Evolutionary conservation across 2,888 invertebrate species (phyloP).

Genomic region (Scelioninae gen. 2): DNA sequence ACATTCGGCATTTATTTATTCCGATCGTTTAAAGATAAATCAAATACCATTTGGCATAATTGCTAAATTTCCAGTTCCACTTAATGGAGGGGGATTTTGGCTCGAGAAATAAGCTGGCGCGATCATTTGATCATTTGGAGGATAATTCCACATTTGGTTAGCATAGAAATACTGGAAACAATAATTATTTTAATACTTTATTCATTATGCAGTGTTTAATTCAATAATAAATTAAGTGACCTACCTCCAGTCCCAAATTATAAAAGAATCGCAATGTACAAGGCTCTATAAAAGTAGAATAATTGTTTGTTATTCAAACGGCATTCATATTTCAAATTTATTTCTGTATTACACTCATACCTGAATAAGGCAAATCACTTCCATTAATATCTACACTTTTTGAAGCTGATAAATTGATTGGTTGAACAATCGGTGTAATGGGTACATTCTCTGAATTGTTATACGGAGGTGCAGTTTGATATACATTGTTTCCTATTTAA

Average conservation of each 20-base stretch:
- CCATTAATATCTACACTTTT: conserved; percentile 76
- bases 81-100: conserved; percentile 48
- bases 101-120: conserved; percentile 47
- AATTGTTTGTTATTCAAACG: conserved; percentile 74
- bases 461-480: conserved; percentile 13
- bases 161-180: conserved; percentile 65
- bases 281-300: conserved; percentile 75
- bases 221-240: not conserved
- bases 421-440: conserved; percentile 58
- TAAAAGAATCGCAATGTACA: conserved; percentile 81
- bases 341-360: no score
- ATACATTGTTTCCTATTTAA: conserved; percentile 31
- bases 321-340: no score
- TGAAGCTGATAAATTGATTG: conserved; percentile 68
- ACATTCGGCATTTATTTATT: no score
- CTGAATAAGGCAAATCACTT: conserved; percentile 76
- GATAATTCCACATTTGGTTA: conserved; percentile 64
- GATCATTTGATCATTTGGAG: conserved; percentile 62
- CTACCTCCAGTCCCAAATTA: conserved; percentile 80
- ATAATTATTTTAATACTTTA: not conserved
- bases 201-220: not conserved
- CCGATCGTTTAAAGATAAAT: not conserved
- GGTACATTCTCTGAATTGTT: conserved; percentile 47
- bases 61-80: conserved; percentile 30
- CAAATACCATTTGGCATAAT: conserved; percentile 47